These are phyloP conservation scores for Microplitis demolitor DNA, from an alignment of 1,140 invertebrate species.

Conservation along the genomic window DNA sequence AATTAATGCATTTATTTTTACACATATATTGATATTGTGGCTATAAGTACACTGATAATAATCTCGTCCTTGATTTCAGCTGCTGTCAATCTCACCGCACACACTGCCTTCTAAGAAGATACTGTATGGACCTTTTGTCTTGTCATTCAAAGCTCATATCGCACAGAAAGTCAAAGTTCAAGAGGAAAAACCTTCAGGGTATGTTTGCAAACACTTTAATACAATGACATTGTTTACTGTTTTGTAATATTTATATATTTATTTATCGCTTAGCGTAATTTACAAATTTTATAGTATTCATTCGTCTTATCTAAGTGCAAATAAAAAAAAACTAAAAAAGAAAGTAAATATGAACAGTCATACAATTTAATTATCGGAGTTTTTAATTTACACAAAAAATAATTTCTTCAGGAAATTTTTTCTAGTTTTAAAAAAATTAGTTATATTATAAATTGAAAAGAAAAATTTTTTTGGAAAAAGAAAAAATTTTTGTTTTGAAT, in stretches of 20 bases:
- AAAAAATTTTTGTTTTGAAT: too few species aligned
- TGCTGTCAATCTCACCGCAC: constrained; percentile 62
- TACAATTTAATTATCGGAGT: too few species aligned
- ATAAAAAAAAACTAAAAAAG: too few species aligned
- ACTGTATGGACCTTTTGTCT: constrained; percentile 57
- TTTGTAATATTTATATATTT: background rate
- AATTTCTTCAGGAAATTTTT: too few species aligned
- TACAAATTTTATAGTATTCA: too few species aligned
- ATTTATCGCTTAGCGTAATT: too few species aligned
- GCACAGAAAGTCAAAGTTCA: constrained; percentile 26
- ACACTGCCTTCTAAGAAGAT: constrained; percentile 62
- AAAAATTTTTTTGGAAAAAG: too few species aligned
- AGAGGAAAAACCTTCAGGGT: constrained; percentile 31
- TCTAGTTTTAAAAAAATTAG: too few species aligned
- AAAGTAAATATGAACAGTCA: too few species aligned
- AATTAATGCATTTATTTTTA: background rate
- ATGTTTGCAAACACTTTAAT: constrained; percentile 4
- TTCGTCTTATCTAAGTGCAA: too few species aligned
- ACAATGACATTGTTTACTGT: background rate
- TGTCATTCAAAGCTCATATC: constrained; percentile 51
- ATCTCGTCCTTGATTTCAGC: constrained; percentile 50
- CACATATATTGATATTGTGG: background rate
- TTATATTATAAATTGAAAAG: too few species aligned
- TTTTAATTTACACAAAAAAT: too few species aligned
- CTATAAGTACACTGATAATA: background rate